Evolutionary conservation across 2,797 vertebrate species (phyloP), one percentile per base, ranked within the genome.

Genomic region (Coracias cyanogaster): DNA sequence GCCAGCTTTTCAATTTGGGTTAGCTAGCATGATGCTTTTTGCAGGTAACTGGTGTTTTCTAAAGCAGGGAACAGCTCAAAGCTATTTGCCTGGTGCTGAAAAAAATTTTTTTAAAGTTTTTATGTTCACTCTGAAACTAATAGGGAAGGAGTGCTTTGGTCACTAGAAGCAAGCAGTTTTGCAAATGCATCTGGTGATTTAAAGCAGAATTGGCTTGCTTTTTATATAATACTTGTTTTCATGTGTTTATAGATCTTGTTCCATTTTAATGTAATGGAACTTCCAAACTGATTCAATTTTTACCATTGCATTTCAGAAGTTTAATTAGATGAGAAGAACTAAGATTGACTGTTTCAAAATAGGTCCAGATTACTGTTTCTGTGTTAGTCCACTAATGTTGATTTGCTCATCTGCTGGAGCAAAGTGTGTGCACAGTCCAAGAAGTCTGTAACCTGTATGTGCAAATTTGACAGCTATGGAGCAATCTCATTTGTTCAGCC

Each of bases 281-380:
- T 93, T 91, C 39, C 69, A 72, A 90, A 81, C 51, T 25, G 31
- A 28, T 87, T 89, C 16, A 14, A 15, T 55, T 91, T 89, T 85
- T 73, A 80, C 35, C 33, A 26, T 22, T 82, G 91, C 41, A 64
- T 88, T 94, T 91, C 55, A 92, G 54, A 90, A 90, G 71, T 65
- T 33, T 26, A 61, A 54, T 87, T 90, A 49, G n/a, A 74, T 71
- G 29, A 92, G 62, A 95, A 85, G 35, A 87, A 72, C 48, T 79
- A 49, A 72, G 92, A 51, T 52, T 49, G 29, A 37, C n/a, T 91
- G 15, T 85, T 93, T 81, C 57, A 81, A 70, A 95, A 72, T 49
- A 79, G 45, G 37, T 62, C 60, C 49, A 67, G 45, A 15, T 82
- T 86, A 58, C 29, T 78, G 22, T 71, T 94, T 82, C 49, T 79